These are phyloP conservation scores for Aplochiton taeniatus DNA, from an alignment of 2,797 vertebrate genomes.

Conservation along the genomic window DNA sequence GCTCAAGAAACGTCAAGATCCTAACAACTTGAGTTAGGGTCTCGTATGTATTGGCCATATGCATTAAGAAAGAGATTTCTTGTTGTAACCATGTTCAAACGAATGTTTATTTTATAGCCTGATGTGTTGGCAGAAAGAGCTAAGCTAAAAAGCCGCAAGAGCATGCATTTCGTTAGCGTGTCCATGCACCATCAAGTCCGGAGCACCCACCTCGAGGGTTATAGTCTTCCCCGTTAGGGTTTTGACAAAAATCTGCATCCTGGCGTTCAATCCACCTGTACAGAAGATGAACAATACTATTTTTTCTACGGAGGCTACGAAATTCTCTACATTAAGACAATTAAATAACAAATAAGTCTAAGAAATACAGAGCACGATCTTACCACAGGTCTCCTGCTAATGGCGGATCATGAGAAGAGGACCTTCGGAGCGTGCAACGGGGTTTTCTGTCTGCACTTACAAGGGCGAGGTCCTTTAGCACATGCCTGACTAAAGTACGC, in stretches of 20 bases:
- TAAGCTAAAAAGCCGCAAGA: no score
- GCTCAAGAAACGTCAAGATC: no score
- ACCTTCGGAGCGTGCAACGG: constrained; percentile 54
- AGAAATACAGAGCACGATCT: constrained; percentile 50
- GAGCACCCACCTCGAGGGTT: constrained; percentile 87
- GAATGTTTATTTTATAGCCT: no score
- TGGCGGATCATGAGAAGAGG: constrained; percentile 86
- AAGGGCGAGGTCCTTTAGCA: constrained; percentile 44
- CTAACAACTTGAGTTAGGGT: no score
- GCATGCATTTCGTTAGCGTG: no score
- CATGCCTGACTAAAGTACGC: constrained; percentile 50
- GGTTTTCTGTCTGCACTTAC: constrained; percentile 72
- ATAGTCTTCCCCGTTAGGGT: constrained; percentile 97
- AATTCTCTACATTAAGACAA: rapidly evolving
- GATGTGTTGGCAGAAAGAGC: no score
- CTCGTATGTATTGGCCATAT: no score
- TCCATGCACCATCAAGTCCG: constrained; percentile 13
- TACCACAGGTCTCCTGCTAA: constrained; percentile 73
- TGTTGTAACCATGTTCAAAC: no score
- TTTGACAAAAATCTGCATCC: constrained; percentile 97
- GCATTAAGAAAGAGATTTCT: no score
- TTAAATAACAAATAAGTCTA: neutral
- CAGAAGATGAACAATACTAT: neutral
- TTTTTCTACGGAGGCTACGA: rapidly evolving
- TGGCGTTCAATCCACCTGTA: constrained; percentile 73